These are phyloP conservation scores for Lepidochrysops patricia DNA, from an alignment of 2,888 invertebrate genomes.

Conservation along the genomic window DNA sequence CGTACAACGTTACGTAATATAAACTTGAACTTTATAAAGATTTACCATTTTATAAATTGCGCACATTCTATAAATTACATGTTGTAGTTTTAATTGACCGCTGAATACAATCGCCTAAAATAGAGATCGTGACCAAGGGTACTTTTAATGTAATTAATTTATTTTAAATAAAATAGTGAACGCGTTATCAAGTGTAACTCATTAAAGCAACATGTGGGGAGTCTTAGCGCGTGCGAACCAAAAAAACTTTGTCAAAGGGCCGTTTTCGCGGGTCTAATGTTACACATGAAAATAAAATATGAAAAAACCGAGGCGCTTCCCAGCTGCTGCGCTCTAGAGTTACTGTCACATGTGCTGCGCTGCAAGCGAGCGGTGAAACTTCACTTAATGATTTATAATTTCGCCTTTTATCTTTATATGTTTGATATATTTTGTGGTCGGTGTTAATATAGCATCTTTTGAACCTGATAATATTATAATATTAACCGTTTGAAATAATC, in stretches of 20 bases:
- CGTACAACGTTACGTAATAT: no score
- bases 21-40: no score
- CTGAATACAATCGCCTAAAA: neutral
- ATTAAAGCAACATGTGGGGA: constrained; percentile 55
- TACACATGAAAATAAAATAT: constrained; percentile 45
- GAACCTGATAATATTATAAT: neutral
- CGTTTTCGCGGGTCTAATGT: constrained; percentile 60
- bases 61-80: neutral
- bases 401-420: neutral
- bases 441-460: neutral
- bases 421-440: neutral
- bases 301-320: constrained; percentile 45
- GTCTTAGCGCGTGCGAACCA: constrained; percentile 57
- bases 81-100: neutral
- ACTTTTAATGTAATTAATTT: neutral
- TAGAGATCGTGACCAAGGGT: neutral
- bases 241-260: constrained; percentile 37
- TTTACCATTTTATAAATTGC: no score
- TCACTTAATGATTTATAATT: neutral
- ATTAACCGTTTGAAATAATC: no score
- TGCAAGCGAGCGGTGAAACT: neutral
- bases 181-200: constrained; percentile 18
- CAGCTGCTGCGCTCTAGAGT: constrained; percentile 65
- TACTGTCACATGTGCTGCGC: constrained; percentile 49
- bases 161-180: neutral